These are phyloP conservation scores for Gallinago stenura DNA, from an alignment of 2,797 vertebrate genomes.

Conservation along the genomic window DNA sequence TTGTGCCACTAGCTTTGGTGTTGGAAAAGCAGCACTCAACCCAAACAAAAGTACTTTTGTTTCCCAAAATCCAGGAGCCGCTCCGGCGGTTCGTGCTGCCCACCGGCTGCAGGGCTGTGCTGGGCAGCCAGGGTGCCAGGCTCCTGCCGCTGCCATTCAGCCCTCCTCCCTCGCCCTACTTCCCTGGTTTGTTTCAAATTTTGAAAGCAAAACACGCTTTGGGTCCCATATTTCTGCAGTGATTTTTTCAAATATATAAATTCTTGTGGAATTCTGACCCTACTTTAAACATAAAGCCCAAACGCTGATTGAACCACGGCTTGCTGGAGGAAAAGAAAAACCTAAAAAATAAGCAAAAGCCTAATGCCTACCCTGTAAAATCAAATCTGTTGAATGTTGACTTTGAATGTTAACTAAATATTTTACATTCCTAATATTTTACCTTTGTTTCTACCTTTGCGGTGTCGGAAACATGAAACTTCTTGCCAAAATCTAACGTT, in stretches of 20 bases:
- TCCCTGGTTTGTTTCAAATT: not conserved
- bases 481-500: slow-evolving; percentile 10
- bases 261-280: not conserved
- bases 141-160: not conserved
- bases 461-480: not conserved
- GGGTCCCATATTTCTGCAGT: not conserved
- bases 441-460: slow-evolving; percentile 34
- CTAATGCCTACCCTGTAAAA: not conserved
- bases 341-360: not conserved
- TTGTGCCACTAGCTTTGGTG: slow-evolving; percentile 28
- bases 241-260: not conserved
- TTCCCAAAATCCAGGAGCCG: not conserved
- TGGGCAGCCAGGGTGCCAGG: slow-evolving; percentile 7
- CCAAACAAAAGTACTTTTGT: slow-evolving; percentile 69
- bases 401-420: slow-evolving; percentile 30
- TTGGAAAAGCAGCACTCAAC: not conserved
- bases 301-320: not conserved
- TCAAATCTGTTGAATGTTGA: slow-evolving; percentile 8
- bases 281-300: not conserved
- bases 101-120: slow-evolving; percentile 16
- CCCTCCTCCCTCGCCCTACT: not conserved
- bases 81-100: not conserved
- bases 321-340: not conserved
- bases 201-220: not conserved
- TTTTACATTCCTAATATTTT: slow-evolving; percentile 33